phyloP scores from a whole-genome alignment of 1,140 invertebrate genomes.

The Galleria mellonella region DNA sequence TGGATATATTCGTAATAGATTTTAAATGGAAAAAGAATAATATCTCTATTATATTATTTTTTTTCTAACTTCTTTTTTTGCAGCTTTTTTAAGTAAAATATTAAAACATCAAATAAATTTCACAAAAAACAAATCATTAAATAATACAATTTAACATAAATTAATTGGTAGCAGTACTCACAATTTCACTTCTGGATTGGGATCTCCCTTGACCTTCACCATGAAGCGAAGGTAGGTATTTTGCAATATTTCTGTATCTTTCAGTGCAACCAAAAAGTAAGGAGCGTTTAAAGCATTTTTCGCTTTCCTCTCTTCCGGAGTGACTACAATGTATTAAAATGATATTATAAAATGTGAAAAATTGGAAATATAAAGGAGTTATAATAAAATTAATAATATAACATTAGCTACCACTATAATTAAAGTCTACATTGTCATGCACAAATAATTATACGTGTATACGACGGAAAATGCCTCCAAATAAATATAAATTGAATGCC shows the following conservation, averaged over 20 bases:
- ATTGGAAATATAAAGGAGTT: too few species aligned
- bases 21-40: too few species aligned
- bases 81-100: too few species aligned
- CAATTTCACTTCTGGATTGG: slow-evolving; percentile 90
- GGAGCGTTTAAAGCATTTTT: slow-evolving; percentile 83
- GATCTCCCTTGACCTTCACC: slow-evolving; percentile 91
- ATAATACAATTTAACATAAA: too few species aligned
- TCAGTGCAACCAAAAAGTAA: slow-evolving; percentile 87
- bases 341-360: neutral
- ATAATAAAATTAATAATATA: too few species aligned
- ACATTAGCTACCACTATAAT: too few species aligned
- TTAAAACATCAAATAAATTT: too few species aligned
- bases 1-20: too few species aligned
- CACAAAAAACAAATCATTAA: too few species aligned
- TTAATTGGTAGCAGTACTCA: slow-evolving; percentile 77
- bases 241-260: slow-evolving; percentile 90
- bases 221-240: slow-evolving; percentile 92
- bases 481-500: slow-evolving; percentile 14
- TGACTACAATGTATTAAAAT: slow-evolving; percentile 72
- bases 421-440: slow-evolving; percentile 5
- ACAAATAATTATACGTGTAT: slow-evolving; percentile 9
- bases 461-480: slow-evolving; percentile 16
- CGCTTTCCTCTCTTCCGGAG: slow-evolving; percentile 81
- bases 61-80: too few species aligned
- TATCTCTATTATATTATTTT: too few species aligned